A percentile compares a stretch with the other conserved stretches of the same genome.
Conservation (phyloP, 2,113 vertebrate genomes). For the Aegotheles bennettii region DNA sequence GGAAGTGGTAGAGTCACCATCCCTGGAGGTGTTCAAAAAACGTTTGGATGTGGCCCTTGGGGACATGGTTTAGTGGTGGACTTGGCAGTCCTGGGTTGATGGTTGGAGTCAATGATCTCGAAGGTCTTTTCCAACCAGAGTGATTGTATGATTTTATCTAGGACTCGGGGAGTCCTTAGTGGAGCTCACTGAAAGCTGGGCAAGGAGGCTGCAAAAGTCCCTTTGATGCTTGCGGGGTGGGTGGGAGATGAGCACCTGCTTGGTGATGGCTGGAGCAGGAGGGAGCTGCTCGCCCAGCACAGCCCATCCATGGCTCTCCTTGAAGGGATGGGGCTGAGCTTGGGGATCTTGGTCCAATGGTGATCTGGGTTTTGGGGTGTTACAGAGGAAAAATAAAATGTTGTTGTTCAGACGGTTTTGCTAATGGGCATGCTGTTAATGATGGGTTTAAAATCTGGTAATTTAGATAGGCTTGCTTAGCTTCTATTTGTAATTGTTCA, state of each 20-base stretch:
- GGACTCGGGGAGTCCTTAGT: rapidly evolving
- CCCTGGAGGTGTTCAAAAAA: too few relatives aligned
- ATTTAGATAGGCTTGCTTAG: background rate
- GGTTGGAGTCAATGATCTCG: too few relatives aligned
- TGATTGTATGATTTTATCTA: too few relatives aligned
- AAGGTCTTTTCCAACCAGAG: too few relatives aligned
- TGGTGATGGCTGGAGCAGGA: rapidly evolving
- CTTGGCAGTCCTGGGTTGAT: too few relatives aligned
- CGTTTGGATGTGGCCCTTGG: too few relatives aligned
- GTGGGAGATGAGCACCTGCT: rapidly evolving
- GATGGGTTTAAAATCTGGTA: rapidly evolving
- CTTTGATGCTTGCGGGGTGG: background rate
- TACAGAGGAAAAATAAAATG: background rate
- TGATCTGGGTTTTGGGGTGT: background rate
- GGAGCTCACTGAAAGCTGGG: background rate
- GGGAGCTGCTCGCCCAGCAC: background rate
- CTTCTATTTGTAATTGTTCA: background rate
- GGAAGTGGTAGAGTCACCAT: too few relatives aligned
- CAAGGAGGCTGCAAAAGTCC: background rate
- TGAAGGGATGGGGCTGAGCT: background rate
- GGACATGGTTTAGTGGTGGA: too few relatives aligned
- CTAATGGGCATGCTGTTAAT: background rate
- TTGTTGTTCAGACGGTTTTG: rapidly evolving
- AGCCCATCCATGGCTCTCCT: rapidly evolving
- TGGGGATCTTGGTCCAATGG: background rate